Base-by-base conservation (phyloP, 2,113 vertebrate species). In the Forbesichthys papilliferus region DNA sequence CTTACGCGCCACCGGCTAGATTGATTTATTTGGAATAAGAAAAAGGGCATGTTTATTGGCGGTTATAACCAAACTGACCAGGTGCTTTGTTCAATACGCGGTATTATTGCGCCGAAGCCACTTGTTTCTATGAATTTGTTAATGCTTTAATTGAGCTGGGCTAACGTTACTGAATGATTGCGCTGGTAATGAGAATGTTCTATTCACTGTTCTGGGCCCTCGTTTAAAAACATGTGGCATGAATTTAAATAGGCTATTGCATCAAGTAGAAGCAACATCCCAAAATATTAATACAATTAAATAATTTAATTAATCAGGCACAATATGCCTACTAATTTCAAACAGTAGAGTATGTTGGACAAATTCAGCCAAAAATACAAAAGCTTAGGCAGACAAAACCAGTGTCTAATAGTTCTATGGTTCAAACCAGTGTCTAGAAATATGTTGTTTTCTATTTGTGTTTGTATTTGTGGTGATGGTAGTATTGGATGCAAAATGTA, bases 21-120 rank as follows among this genome's bases (percentile, higher is more conserved):
- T 61, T 52, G 68, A 69, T 77, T 69, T 66, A 11, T 57, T 14
- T 27, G 16, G 9, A 49, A 54, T 57, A 9, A 3, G 47, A 3
- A 8, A 14, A 11, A 33, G 11, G 36, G 52, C 77, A 68, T 20
- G 62, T 74, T 75, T 78, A 64, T 12, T 54, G 78, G 79, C 69
- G 74, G 64, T 27, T 27, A 64, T 67, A 76, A 67, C 66, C 51
- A 18, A 34, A 0, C 2, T 16, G 42, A 52, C 33, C 77, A 54
- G 61, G 68, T 58, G 69, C 74, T 58, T 48, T 7, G 11, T 56
- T 47, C 58, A 70, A 11, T 66, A 68, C 47, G 11, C 34, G 52
- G 16, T 46, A 11, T 18, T n/a, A 18, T 11, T 18, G 14, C 42
- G 51, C 10, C 4, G n/a, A 27, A 27, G 3, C 36, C 16, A 59